These are phyloP conservation scores for Tetrapedia diversipes DNA, from an alignment of 2,888 invertebrate species.

Conservation along the genomic window DNA sequence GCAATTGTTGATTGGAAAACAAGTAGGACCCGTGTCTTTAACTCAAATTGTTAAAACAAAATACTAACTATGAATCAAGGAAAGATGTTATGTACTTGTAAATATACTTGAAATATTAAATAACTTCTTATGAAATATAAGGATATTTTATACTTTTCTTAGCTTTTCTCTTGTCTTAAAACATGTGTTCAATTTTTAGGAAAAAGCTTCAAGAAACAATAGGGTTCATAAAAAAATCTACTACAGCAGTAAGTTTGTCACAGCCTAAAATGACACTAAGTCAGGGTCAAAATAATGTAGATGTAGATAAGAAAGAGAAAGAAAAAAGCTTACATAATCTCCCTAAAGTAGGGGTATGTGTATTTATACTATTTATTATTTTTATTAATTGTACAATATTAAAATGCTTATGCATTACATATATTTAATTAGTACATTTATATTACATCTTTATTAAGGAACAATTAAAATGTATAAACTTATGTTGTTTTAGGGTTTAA, in stretches of 20 bases:
- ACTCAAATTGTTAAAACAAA: too few relatives aligned
- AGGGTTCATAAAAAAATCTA: constrained; percentile 88
- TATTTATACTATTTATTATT: not conserved
- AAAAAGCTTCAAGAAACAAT: constrained; percentile 89
- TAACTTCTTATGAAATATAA: not conserved
- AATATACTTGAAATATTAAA: too few relatives aligned
- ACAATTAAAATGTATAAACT: constrained; percentile 17
- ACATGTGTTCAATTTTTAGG: constrained; percentile 42
- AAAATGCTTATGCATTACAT: not conserved
- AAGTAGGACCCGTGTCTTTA: too few relatives aligned
- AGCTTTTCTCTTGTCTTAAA: not conserved
- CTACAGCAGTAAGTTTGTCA: constrained; percentile 73
- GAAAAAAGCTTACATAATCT: constrained; percentile 62
- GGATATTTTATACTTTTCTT: not conserved
- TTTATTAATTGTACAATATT: not conserved
- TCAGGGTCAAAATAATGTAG: constrained; percentile 49
- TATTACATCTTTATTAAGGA: not conserved
- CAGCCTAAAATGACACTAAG: constrained; percentile 43
- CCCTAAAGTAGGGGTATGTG: constrained; percentile 74
- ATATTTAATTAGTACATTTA: not conserved
- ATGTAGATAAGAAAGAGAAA: constrained; percentile 54
- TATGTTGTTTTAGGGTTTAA: constrained; percentile 87
- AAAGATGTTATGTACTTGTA: too few relatives aligned
- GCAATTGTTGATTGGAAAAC: too few relatives aligned
- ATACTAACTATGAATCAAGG: too few relatives aligned